Evolutionary conservation across 2,113 vertebrate genomes (phyloP), one percentile per base, ranked within the genome.

Genomic region (Willisornis vidua): DNA sequence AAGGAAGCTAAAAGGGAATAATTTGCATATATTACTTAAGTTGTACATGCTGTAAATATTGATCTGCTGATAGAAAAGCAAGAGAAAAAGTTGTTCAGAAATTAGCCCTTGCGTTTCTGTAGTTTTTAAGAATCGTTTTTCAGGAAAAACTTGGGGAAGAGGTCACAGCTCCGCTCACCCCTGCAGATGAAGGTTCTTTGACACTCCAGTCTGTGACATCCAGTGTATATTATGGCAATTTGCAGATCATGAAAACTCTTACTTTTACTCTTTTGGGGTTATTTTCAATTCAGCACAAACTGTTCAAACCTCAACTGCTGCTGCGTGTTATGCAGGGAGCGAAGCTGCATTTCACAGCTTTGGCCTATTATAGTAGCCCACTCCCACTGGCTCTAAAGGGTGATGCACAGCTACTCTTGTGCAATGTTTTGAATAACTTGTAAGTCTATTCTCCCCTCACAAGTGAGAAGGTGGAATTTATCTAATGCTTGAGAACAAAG

Each of bases 1-100:
- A 87, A 85, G 86, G 93, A 91, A 93, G n/a, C 82, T 96, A 92
- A 95, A 97, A 96, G 80, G 85, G 90, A 97, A 76, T 91, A 95
- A 97, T 97, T 97, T 97, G 94, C 95, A 97, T 97, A 92, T 65
- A 96, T 97, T 97, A 96, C 83, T 87, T 89, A 71, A 90, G 87
- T 37, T 97, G 58, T 82, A 74, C 93, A 95, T n/a, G 52, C 57
- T 84, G 85, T 86, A 95, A 96, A 96, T 92, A 96, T 88, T 93
- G 92, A 95, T 93, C 79, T 75, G 22, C 55, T 78, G 63, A 76
- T 85, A 77, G 22, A 61, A 76, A 45, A 82, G 43, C 23, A 87
- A 89, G 46, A 70, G 35, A 93, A 88, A 10, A 70, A 70, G 48
- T 17, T 93, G 23, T 61, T 76, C 12, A 94, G 84, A 65, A 92